Evolutionary conservation across 1,140 invertebrate species (phyloP), one percentile per base, ranked within the genome.

Genomic region (Leptinotarsa texana): DNA sequence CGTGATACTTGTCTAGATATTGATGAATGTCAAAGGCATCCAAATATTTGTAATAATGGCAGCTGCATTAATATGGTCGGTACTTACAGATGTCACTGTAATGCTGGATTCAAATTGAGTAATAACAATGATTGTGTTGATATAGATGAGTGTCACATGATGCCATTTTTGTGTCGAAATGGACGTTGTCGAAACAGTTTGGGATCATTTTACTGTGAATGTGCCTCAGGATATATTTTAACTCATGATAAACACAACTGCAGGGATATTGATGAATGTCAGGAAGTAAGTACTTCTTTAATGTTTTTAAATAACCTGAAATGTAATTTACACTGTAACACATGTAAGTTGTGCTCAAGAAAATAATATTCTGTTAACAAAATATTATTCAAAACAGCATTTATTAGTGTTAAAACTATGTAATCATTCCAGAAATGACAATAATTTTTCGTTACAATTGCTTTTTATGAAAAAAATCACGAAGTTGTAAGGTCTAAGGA

Each of bases 81-180:
- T 4, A 90, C 90, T 15, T 96, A 93, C 86, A 89, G 91, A 73
- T 96, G 95, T 82, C 89, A 92, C 77, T 96, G 94, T 83, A 90
- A 93, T 79, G 87, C 88, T 8, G 95, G 95, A 3, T 96, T 94
- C 85, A 93, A 93, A 83, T 87, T 95, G 0, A 94, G 93, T 77
- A 89, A 92, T n/a, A 94, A 93, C 80, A 94, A 94, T 76, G 94
- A 96, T 82, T 96, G 95, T 79, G 81, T 84, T 2, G 95, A 96
- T 84, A 89, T 95, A 73, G 93, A 96, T 85, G 95, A 97, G 84
- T 80, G 79, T 82, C 88, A 91, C 75, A 91, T 92, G 73, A 92
- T 92, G 88, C 90, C 92, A 17, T 93, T 92, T 83, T 87, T 95
- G 17, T 96, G 95, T 83, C 88, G 92, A 74, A 93, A 94, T 80